A percentile compares a stretch with the other conserved stretches of the same genome.
Evolutionary conservation across 1,140 invertebrate species (phyloP).

Genomic region (Pectinophora gossypiella): DNA sequence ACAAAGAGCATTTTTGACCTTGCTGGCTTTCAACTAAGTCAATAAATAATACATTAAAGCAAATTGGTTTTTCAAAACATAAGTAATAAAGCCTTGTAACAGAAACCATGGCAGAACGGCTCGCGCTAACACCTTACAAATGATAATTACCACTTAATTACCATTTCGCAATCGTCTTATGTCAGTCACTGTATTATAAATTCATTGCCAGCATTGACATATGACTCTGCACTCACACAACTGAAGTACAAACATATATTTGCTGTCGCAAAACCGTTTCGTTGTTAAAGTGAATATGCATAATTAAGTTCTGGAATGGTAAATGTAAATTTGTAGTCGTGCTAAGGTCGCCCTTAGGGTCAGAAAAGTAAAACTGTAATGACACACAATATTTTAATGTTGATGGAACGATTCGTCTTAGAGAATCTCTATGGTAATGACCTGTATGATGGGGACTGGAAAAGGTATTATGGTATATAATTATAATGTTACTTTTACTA

Average conservation of each 20-base stretch:
- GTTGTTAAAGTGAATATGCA: background rate
- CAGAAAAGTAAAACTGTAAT: slow-evolving; percentile 34
- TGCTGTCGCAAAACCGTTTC: background rate
- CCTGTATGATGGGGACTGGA: background rate
- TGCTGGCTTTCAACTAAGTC: too few species aligned
- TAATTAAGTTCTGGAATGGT: background rate
- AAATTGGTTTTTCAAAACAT: too few species aligned
- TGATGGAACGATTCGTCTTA: background rate
- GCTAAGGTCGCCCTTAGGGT: background rate
- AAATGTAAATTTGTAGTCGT: background rate
- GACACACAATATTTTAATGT: slow-evolving; percentile 19
- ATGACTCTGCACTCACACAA: background rate
- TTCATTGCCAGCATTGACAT: background rate
- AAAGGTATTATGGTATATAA: background rate
- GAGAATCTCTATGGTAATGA: background rate
- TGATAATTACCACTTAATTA: slow-evolving; percentile 1
- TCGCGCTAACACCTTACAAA: background rate
- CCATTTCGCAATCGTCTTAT: background rate
- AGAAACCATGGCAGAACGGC: too few species aligned
- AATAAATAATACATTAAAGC: too few species aligned
- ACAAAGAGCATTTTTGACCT: too few species aligned
- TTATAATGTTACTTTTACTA: background rate
- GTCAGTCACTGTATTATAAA: background rate
- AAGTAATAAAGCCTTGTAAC: too few species aligned
- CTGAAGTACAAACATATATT: background rate